Percentiles rank a stretch among this genome's conserved stretches.
phyloP scores from a whole-genome alignment of 2,888 invertebrate genomes.

The Galerucella nymphaeae region DNA sequence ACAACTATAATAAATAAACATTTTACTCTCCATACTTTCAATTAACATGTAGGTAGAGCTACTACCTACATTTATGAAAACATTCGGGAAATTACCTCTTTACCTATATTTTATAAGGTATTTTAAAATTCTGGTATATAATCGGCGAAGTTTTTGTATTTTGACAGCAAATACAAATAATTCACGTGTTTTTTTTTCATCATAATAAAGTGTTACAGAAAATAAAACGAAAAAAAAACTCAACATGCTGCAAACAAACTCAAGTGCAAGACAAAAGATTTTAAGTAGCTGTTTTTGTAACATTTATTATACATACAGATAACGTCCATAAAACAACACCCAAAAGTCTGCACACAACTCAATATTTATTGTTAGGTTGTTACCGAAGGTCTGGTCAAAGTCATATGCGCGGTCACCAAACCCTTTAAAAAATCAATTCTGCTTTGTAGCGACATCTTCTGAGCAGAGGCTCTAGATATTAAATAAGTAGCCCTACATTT shows the following conservation, averaged over 20 bases:
- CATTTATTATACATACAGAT: slow-evolving; percentile 24
- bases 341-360: slow-evolving; percentile 24
- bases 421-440: slow-evolving; percentile 8
- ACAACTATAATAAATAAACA: too few relatives aligned
- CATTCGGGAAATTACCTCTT: too few relatives aligned
- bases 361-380: slow-evolving; percentile 41
- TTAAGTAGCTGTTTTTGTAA: slow-evolving; percentile 12
- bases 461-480: background rate
- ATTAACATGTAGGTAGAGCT: too few relatives aligned
- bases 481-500: too few relatives aligned
- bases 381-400: slow-evolving; percentile 42
- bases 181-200: background rate
- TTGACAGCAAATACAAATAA: slow-evolving; percentile 4
- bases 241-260: slow-evolving; percentile 15
- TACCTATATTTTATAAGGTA: too few relatives aligned
- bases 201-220: background rate
- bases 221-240: slow-evolving; percentile 6
- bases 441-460: slow-evolving; percentile 9
- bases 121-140: background rate
- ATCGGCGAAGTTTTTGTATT: background rate
- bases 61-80: too few relatives aligned
- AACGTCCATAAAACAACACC: slow-evolving; percentile 29
- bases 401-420: slow-evolving; percentile 35
- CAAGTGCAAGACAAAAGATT: slow-evolving; percentile 1
- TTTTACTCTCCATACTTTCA: too few relatives aligned